Evolutionary conservation across 2,797 vertebrate species (phyloP).

Genomic region (Pagetopsis macropterus): DNA sequence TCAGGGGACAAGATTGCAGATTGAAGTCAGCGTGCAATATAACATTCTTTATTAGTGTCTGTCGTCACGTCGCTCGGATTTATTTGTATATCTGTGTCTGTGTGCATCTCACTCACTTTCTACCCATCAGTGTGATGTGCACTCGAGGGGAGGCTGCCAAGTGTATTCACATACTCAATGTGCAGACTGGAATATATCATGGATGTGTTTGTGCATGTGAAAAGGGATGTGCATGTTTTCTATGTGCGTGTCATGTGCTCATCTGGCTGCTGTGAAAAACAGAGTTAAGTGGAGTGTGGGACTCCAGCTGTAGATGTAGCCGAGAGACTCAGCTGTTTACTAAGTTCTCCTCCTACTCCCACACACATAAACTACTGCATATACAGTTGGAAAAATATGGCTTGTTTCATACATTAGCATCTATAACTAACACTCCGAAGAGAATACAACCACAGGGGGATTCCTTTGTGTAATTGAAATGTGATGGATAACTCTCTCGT

Average conservation of each 20-base stretch:
- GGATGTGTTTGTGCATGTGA: neutral
- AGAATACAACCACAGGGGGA: neutral
- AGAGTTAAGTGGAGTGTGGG: slow-evolving; percentile 4
- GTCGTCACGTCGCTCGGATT: slow-evolving; percentile 49
- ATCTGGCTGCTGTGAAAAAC: slow-evolving; percentile 27
- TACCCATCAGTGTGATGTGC: slow-evolving; percentile 44
- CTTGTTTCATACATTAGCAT: neutral
- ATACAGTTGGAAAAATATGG: slow-evolving; percentile 2
- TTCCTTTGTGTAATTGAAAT: slow-evolving; percentile 44
- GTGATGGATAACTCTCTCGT: slow-evolving; percentile 25
- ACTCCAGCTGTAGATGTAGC: slow-evolving; percentile 27
- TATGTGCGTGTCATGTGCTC: neutral
- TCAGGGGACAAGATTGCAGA: slow-evolving; percentile 24
- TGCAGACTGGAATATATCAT: slow-evolving; percentile 12
- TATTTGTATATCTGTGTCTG: slow-evolving; percentile 48
- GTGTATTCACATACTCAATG: slow-evolving; percentile 34
- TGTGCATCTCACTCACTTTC: slow-evolving; percentile 5
- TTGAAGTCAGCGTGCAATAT: slow-evolving; percentile 31
- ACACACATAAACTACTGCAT: neutral
- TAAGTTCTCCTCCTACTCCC: slow-evolving; percentile 23
- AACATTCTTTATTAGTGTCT: slow-evolving; percentile 43
- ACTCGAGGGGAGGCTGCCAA: slow-evolving; percentile 38
- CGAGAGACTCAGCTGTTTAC: slow-evolving; percentile 52
- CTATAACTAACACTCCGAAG: neutral
- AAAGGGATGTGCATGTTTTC: neutral